Percentiles rank a stretch among this genome's conserved stretches.
Evolutionary conservation across 35 echinoderm and acorn worm genomes (phyloP).

Genomic region (Apostichopus californicus): DNA sequence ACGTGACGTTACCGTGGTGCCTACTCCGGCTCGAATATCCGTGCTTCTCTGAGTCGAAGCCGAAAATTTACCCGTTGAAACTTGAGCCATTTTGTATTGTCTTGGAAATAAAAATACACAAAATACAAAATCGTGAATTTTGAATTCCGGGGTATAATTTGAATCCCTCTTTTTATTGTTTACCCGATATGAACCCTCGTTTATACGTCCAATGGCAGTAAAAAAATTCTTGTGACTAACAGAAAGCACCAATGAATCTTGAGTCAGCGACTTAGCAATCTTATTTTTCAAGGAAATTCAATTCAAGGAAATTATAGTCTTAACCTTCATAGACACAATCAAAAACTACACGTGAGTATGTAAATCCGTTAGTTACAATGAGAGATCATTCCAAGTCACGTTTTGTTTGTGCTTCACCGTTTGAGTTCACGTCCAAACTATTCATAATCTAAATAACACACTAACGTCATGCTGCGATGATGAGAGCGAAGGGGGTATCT

Average conservation of each 20-base stretch:
- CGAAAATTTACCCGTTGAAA: conserved; percentile 80
- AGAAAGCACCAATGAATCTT: too few species aligned
- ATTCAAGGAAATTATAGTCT: too few species aligned
- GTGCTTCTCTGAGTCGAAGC: conserved; percentile 91
- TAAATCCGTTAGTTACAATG: not conserved
- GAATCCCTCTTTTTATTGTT: too few species aligned
- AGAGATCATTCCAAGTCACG: not conserved
- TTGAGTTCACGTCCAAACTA: not conserved
- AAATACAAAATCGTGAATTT: too few species aligned
- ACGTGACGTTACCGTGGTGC: conserved; percentile 1
- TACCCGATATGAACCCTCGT: too few species aligned
- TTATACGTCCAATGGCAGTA: too few species aligned
- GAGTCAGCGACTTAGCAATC: too few species aligned
- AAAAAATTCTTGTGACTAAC: too few species aligned
- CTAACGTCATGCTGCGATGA: not conserved
- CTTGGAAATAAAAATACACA: too few species aligned
- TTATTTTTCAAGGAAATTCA: too few species aligned
- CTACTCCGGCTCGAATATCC: conserved; percentile 42
- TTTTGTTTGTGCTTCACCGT: not conserved
- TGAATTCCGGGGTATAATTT: too few species aligned
- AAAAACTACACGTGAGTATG: not conserved
- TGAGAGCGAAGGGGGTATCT: not conserved
- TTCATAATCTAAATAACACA: conserved; percentile 16
- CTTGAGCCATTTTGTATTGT: conserved; percentile 71
- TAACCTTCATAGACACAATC: too few species aligned